A percentile compares a stretch with the other conserved stretches of the same genome.
Conservation (phyloP, 2,797 vertebrate species). For the Harpagifer antarcticus region DNA sequence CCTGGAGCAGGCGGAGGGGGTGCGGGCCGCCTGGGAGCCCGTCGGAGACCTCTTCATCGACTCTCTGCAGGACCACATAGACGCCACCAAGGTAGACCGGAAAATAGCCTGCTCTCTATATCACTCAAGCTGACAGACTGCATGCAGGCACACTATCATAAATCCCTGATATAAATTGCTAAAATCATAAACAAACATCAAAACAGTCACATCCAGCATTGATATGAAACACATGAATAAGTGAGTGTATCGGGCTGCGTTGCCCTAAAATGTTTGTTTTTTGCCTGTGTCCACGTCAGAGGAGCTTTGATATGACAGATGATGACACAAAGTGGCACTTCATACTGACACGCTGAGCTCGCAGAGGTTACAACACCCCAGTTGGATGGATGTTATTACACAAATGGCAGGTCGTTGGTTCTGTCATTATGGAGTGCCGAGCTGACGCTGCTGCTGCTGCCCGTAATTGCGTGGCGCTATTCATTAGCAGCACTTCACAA, state of each 20-base stretch:
- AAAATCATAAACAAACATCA: conserved; percentile 53
- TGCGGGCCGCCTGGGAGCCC: conserved; percentile 94
- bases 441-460: conserved; percentile 16
- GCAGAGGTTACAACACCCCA: conserved; percentile 38
- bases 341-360: conserved; percentile 40
- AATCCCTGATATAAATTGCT: conserved; percentile 29
- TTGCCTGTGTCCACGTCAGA: conserved; percentile 20
- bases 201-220: conserved; percentile 15
- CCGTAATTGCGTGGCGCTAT: conserved; percentile 64
- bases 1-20: conserved; percentile 92
- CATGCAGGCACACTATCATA: conserved; percentile 18
- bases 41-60: conserved; percentile 98
- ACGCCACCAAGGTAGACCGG: conserved; percentile 91
- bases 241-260: conserved; percentile 17
- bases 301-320: conserved; percentile 55
- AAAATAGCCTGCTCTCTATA: conserved; percentile 1
- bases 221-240: conserved; percentile 37
- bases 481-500: conserved; percentile 71
- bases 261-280: conserved; percentile 48
- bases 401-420: conserved; percentile 69
- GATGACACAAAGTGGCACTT: conserved; percentile 56
- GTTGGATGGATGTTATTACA: conserved; percentile 57
- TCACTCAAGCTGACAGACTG: not conserved
- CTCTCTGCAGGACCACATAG: conserved; percentile 97
- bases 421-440: conserved; percentile 57